Evolutionary conservation across 2,113 vertebrate species (phyloP).

Genomic region (Hassar affinis): DNA sequence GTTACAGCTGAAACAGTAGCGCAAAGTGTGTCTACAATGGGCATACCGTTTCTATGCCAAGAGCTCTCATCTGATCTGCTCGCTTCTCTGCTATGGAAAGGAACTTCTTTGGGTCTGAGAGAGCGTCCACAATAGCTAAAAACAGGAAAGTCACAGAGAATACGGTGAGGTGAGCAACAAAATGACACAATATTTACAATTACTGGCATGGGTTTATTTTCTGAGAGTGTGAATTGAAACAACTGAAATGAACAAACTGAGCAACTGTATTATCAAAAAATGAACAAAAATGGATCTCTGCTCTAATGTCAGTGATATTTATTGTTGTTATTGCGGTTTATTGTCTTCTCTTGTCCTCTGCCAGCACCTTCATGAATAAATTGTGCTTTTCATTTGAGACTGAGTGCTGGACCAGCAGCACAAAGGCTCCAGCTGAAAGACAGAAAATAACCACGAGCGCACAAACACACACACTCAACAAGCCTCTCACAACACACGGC

Average conservation of each 20-base stretch:
- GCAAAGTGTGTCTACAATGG: not conserved
- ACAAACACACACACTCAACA: not conserved
- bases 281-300: not conserved
- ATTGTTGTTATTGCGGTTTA: not conserved
- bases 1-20: not conserved
- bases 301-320: conserved; percentile 3
- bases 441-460: conserved; percentile 12
- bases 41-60: conserved; percentile 95
- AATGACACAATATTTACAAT: not conserved
- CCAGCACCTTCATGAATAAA: conserved; percentile 32
- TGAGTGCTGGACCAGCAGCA: conserved; percentile 10
- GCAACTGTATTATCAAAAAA: not conserved
- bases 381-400: conserved; percentile 9
- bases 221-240: not conserved
- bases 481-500: conserved; percentile 36
- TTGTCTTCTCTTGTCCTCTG: conserved; percentile 18
- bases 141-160: conserved; percentile 23
- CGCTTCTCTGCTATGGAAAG: conserved; percentile 96
- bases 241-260: not conserved
- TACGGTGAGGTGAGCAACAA: not conserved
- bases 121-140: conserved; percentile 93
- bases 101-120: conserved; percentile 99
- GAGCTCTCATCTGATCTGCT: conserved; percentile 97
- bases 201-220: not conserved
- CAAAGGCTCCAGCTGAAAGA: conserved; percentile 40